A percentile compares a stretch with the other conserved stretches of the same genome.
These are phyloP conservation scores for Tiphia femorata DNA, from an alignment of 2,888 invertebrate genomes.

Conservation along the genomic window DNA sequence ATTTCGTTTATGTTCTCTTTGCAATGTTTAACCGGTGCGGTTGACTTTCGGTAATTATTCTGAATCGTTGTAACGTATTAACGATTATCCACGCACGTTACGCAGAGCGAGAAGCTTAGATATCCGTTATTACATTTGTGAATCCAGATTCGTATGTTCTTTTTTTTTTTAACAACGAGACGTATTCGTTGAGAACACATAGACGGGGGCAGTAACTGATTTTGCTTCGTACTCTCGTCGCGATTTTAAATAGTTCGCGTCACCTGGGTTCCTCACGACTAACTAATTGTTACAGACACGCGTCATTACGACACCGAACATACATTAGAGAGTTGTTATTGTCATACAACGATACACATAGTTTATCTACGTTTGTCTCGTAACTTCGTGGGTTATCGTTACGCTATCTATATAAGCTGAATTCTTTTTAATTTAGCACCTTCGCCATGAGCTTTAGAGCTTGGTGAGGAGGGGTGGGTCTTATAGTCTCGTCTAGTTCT, in stretches of 20 bases:
- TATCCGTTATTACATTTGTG: conserved; percentile 22
- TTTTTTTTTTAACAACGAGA: conserved; percentile 16
- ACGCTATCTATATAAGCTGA: neutral
- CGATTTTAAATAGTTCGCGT: conserved; percentile 22
- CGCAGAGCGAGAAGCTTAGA: conserved; percentile 14
- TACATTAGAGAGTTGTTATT: conserved; percentile 61
- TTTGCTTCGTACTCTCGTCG: conserved; percentile 19
- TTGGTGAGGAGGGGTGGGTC: conserved; percentile 78
- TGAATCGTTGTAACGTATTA: conserved; percentile 21
- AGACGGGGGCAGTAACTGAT: conserved; percentile 24
- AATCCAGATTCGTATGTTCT: conserved; percentile 19
- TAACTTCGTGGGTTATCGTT: conserved; percentile 10
- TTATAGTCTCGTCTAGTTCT: conserved; percentile 79
- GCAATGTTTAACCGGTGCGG: conserved; percentile 9
- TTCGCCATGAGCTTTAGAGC: conserved; percentile 79
- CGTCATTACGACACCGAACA: conserved; percentile 17
- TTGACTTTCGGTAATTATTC: conserved; percentile 8
- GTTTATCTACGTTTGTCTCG: conserved; percentile 50
- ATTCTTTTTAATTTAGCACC: conserved; percentile 49
- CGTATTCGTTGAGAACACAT: conserved; percentile 28
- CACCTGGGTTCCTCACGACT: conserved; percentile 23
- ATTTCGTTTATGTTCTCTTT: conserved; percentile 9
- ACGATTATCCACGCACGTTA: conserved; percentile 17
- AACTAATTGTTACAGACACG: conserved; percentile 28
- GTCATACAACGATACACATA: conserved; percentile 60